Percentiles rank a stretch among this genome's conserved stretches.
phyloP scores from a whole-genome alignment of 2,113 vertebrate species.

The Lampris incognitus region DNA sequence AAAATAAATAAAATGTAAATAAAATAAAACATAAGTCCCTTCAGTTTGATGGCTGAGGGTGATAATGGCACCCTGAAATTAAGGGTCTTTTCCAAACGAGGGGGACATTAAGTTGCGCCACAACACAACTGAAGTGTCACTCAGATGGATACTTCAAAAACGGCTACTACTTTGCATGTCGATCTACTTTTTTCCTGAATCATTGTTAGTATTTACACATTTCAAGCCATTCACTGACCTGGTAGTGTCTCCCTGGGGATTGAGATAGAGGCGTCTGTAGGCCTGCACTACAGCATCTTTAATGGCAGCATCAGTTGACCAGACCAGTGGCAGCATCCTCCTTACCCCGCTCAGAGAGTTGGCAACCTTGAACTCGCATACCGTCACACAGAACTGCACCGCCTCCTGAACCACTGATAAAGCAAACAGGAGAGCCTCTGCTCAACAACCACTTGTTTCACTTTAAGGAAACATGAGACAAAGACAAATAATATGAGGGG shows the following conservation, averaged over 20 bases:
- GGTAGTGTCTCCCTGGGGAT: constrained; percentile 83
- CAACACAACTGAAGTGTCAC: too few species aligned
- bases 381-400: constrained; percentile 95
- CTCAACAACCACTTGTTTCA: not conserved
- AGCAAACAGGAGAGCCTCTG: not conserved
- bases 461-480: not conserved
- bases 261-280: constrained; percentile 91
- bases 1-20: not conserved
- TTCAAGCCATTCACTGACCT: constrained; percentile 78
- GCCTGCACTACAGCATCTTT: constrained; percentile 94
- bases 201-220: too few species aligned
- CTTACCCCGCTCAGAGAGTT: constrained; percentile 90
- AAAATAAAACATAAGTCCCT: not conserved
- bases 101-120: too few species aligned
- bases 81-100: too few species aligned
- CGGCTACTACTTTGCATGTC: too few species aligned
- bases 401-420: constrained; percentile 93
- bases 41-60: not conserved
- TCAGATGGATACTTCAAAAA: too few species aligned
- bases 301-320: constrained; percentile 92
- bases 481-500: not conserved
- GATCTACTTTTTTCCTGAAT: too few species aligned
- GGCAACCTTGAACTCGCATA: constrained; percentile 90
- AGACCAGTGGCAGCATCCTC: constrained; percentile 94
- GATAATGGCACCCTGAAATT: too few species aligned